Base-by-base conservation (phyloP, 2,113 vertebrate species). In the Nothoprocta pentlandii region DNA sequence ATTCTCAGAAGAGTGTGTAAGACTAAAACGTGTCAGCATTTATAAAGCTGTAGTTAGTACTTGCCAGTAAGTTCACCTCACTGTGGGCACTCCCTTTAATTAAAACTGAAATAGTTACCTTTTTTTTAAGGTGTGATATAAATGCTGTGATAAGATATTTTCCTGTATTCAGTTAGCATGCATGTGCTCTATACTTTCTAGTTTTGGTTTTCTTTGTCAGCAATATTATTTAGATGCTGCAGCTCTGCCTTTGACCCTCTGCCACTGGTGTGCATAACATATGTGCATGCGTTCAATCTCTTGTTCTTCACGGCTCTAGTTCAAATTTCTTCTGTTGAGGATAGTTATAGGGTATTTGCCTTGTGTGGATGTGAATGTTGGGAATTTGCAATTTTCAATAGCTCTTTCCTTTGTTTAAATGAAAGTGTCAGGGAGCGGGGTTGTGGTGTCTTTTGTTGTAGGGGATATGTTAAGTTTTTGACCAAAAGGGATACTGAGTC, bases 191-290 rank as follows among this genome's bases (percentile, higher is more conserved):
- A 23, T 69, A 22, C 47, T 44, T 74, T 41, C 8, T 21, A 73
- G 62, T 14, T 80, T 36, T 44, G 16, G 0, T 59, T 69, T 69
- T 16, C 62, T 63, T 16, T 8, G n/a, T 82, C 30, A 56, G 66
- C 0, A 0, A 0, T 56, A 26, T 9, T 44, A 51, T 9, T 22
- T 46, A 49, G 3, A 32, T 16, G 22, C 49, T 63, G 41, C 47
- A 68, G 42, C 54, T 74, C 62, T 83, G 54, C 56, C 62, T 79
- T 51, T 68, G 23, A 53, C 10, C 47, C 32, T 86, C 10, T 39
- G 25, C 26, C 26, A 19, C 0, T 39, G 6, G 1, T 66, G 70
- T 51, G 34, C 2, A 0, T 26, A 77, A 47, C 47, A 13, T 47
- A n/a, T 73, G 39, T 28, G 56, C 41, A 19, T 8, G 14, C 10